These are phyloP conservation scores for Melolontha melolontha DNA, from an alignment of 2,888 invertebrate species.

Conservation along the genomic window DNA sequence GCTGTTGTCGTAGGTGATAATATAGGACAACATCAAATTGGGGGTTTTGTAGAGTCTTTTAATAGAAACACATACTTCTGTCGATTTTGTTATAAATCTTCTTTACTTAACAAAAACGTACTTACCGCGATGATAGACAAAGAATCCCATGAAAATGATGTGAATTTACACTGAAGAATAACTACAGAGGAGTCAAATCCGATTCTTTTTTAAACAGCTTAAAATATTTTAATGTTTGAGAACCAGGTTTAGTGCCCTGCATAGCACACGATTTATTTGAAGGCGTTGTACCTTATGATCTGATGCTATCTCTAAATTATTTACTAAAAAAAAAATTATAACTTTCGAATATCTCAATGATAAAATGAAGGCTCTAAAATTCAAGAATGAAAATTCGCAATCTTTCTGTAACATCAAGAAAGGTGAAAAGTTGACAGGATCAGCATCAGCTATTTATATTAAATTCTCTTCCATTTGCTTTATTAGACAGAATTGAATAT, in stretches of 20 bases:
- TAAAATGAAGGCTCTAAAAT: constrained; percentile 37
- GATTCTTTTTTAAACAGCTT: constrained; percentile 52
- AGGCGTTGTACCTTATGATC: constrained; percentile 51
- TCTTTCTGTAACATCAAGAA: constrained; percentile 21
- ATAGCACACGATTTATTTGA: constrained; percentile 48
- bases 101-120: no score
- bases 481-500: constrained; percentile 11
- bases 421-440: constrained; percentile 2
- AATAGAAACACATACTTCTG: constrained; percentile 46
- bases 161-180: not conserved
- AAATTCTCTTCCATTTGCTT: constrained; percentile 38
- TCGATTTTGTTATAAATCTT: constrained; percentile 48
- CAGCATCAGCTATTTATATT: constrained; percentile 31
- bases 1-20: constrained; percentile 50
- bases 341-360: not conserved
- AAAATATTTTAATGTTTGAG: constrained; percentile 52
- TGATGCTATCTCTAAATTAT: constrained; percentile 49
- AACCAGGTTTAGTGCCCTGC: constrained; percentile 54
- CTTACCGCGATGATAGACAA: not conserved
- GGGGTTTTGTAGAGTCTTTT: constrained; percentile 53
- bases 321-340: constrained; percentile 38
- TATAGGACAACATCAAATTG: constrained; percentile 50
- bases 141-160: constrained; percentile 21
- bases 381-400: constrained; percentile 39
- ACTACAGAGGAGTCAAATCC: constrained; percentile 50